These are phyloP conservation scores for Malacosoma neustria DNA, from an alignment of 2,888 invertebrate species.

Conservation along the genomic window DNA sequence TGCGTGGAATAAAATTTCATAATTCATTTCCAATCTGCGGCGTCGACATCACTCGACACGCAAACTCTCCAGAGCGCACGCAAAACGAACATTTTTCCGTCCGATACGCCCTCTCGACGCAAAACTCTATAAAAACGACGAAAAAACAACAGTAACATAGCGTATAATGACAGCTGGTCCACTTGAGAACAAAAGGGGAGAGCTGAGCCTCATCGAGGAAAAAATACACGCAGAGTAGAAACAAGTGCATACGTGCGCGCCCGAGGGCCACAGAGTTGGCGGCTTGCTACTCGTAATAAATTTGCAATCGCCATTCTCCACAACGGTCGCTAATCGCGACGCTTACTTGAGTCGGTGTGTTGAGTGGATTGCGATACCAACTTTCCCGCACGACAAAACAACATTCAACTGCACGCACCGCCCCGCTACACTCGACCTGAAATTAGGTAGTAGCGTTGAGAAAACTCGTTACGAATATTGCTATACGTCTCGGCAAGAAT, in stretches of 20 bases:
- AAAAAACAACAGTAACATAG: conserved; percentile 75
- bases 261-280: conserved; percentile 30
- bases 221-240: conserved; percentile 70
- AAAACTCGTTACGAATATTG: conserved; percentile 74
- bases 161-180: conserved; percentile 77
- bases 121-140: conserved; percentile 73
- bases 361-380: conserved; percentile 36
- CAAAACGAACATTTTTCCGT: conserved; percentile 74
- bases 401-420: conserved; percentile 27
- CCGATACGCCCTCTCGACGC: conserved; percentile 68
- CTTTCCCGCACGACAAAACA: conserved; percentile 20
- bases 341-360: conserved; percentile 29
- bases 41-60: conserved; percentile 64
- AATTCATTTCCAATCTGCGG: conserved; percentile 61
- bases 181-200: conserved; percentile 76
- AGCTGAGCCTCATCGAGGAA: conserved; percentile 69
- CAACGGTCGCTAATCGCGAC: conserved; percentile 36
- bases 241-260: conserved; percentile 57
- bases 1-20: conserved; percentile 48
- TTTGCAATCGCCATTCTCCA: conserved; percentile 69
- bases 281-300: conserved; percentile 65
- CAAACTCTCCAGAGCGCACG: conserved; percentile 67
- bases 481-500: conserved; percentile 69
- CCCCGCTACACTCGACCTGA: conserved; percentile 50
- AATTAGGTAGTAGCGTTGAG: conserved; percentile 65